phyloP scores from a whole-genome alignment of 2,113 vertebrate species.

The Leptosomus discolor region DNA sequence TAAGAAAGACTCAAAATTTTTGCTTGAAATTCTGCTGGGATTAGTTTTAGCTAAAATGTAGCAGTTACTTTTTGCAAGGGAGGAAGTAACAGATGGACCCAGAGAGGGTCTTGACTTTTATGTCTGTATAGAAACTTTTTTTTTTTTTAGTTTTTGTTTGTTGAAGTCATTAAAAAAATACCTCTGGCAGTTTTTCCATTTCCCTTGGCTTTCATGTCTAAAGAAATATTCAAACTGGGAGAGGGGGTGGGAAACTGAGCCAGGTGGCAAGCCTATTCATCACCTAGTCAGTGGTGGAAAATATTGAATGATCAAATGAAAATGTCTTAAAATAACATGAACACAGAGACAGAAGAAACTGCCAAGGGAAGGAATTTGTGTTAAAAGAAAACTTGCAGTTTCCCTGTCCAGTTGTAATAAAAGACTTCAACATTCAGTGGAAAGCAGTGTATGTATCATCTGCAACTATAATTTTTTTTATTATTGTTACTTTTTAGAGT shows the following conservation, averaged over 20 bases:
- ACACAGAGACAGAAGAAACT: slow-evolving; percentile 11
- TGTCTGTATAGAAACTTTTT: background rate
- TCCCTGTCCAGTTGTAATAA: background rate
- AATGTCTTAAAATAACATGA: slow-evolving; percentile 60
- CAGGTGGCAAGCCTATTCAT: slow-evolving; percentile 55
- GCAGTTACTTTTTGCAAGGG: background rate
- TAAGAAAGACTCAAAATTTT: slow-evolving; percentile 19
- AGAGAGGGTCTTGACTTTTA: slow-evolving; percentile 2
- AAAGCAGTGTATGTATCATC: background rate
- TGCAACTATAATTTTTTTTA: background rate
- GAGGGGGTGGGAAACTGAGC: background rate
- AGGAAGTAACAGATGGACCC: background rate
- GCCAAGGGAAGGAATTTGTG: slow-evolving; percentile 7
- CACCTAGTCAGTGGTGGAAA: slow-evolving; percentile 54
- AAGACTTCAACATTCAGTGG: background rate
- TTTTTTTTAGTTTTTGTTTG: slow-evolving; percentile 29
- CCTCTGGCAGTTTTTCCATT: slow-evolving; percentile 19
- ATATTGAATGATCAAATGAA: slow-evolving; percentile 56
- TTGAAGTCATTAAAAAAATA: slow-evolving; percentile 33
- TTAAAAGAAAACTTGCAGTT: slow-evolving; percentile 26
- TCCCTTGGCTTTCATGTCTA: slow-evolving; percentile 38
- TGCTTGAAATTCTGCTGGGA: slow-evolving; percentile 25
- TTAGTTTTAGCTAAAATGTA: slow-evolving; percentile 2
- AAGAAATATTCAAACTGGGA: slow-evolving; percentile 22
- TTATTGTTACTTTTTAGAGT: background rate